Percentiles rank a stretch among this genome's conserved stretches.
Conservation (phyloP, 2,888 invertebrate species). For the Rhagophthalmus giganteus region DNA sequence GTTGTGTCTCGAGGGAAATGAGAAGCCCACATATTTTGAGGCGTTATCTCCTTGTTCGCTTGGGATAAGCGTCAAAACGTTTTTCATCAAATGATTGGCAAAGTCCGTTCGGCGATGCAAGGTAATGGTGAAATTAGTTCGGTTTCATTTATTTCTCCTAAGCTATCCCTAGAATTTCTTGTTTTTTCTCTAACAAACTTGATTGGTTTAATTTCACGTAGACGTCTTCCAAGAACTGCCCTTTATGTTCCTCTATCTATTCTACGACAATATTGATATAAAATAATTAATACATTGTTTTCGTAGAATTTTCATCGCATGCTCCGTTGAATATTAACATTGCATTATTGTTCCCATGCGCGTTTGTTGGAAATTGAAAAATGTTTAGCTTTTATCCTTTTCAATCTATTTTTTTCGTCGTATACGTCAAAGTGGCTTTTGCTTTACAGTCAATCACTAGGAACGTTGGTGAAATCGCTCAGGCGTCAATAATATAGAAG, state of each 20-base stretch:
- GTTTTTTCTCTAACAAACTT: too few relatives aligned
- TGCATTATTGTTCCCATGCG: slow-evolving; percentile 10
- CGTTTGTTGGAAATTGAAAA: slow-evolving; percentile 26
- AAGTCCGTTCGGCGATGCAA: slow-evolving; percentile 20
- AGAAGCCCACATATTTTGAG: slow-evolving; percentile 47
- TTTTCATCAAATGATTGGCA: slow-evolving; percentile 42
- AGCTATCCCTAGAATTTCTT: not conserved
- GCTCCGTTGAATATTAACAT: slow-evolving; percentile 20
- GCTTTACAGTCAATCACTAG: slow-evolving; percentile 26
- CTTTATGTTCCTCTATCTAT: too few relatives aligned
- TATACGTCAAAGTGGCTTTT: slow-evolving; percentile 18
- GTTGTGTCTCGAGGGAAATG: slow-evolving; percentile 51
- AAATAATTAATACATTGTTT: too few relatives aligned
- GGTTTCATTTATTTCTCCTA: not conserved
- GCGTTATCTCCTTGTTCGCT: slow-evolving; percentile 47
- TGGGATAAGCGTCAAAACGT: slow-evolving; percentile 45
- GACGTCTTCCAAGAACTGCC: too few relatives aligned
- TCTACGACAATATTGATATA: too few relatives aligned
- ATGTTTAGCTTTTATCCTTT: slow-evolving; percentile 26
- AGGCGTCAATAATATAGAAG: slow-evolving; percentile 28
- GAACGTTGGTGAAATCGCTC: slow-evolving; percentile 24
- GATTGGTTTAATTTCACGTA: too few relatives aligned
- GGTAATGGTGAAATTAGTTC: slow-evolving; percentile 15
- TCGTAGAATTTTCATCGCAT: too few relatives aligned
- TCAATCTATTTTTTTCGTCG: slow-evolving; percentile 23